Evolutionary conservation across 2,888 invertebrate species (phyloP).

Genomic region (Desoria tigrina): DNA sequence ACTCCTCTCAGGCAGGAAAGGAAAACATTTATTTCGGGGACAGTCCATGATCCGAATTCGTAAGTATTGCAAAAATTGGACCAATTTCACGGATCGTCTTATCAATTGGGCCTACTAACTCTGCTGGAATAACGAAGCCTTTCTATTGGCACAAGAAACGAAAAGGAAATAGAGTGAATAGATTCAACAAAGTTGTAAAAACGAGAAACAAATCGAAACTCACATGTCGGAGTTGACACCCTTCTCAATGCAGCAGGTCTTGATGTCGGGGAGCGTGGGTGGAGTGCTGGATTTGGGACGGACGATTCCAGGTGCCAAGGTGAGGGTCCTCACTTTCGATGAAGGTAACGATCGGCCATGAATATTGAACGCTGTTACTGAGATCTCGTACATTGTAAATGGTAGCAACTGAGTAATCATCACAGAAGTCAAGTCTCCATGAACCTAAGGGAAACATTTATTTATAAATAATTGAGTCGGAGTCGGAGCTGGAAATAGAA

Average conservation of each 20-base stretch:
- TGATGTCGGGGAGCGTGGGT: conserved; percentile 73
- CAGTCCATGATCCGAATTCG: conserved; percentile 9
- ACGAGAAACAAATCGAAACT: conserved; percentile 36
- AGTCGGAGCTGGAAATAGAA: neutral
- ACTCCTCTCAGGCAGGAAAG: neutral
- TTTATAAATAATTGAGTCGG: too few relatives aligned
- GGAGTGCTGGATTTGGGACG: conserved; percentile 60
- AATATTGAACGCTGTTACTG: conserved; percentile 71
- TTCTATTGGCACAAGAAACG: too few relatives aligned
- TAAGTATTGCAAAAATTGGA: neutral
- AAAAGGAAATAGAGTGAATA: too few relatives aligned
- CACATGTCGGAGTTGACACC: conserved; percentile 71
- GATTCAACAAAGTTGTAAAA: too few relatives aligned
- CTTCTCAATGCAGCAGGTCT: conserved; percentile 70
- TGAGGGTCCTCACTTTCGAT: conserved; percentile 70
- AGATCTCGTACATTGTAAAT: conserved; percentile 80
- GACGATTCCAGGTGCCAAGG: conserved; percentile 66
- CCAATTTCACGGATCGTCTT: conserved; percentile 1
- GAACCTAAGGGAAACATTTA: conserved; percentile 62
- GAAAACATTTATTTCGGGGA: conserved; percentile 8
- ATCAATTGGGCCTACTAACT: neutral
- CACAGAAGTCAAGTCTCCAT: conserved; percentile 64
- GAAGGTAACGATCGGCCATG: conserved; percentile 78
- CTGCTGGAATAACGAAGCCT: too few relatives aligned
- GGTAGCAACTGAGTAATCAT: conserved; percentile 68